Base-by-base conservation (phyloP, 1,140 invertebrate species). In the Andrena cerasifolii region DNA sequence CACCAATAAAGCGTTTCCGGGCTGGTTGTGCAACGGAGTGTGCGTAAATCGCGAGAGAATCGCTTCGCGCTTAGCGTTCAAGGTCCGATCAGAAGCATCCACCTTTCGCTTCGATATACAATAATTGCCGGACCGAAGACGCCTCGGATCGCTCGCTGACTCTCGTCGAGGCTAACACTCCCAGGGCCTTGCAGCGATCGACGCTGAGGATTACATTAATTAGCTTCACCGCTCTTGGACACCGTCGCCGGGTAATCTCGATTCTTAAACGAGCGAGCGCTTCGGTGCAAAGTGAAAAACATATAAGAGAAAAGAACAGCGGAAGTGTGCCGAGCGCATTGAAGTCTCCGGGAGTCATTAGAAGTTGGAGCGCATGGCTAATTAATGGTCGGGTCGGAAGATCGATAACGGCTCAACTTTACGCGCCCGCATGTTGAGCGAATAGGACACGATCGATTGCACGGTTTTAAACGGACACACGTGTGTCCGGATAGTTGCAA, bases 1-100 rank as follows among this genome's bases (percentile, higher is more conserved):
- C 83, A 61, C 33, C 79, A 76, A 79, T 84, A 58, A 82, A 75
- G 61, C 65, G 53, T 81, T 88, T 87, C 86, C 86, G 80, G 85
- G 62, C 72, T 56, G 31, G 36, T 88, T 88, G 73, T 78, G 66
- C 68, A 85, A 88, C 75, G 58, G 8, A 40, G 53, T 51, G 18
- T 75, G 18, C 61, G 68, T 66, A 53, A 56, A 71, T 80, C 62
- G 74, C 79, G 54, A 83, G 80, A 72, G 85, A 80, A 87, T 85
- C 73, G 56, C 61, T 71, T 63, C 28, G 28, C 45, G 28, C n/a
- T 36, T 61, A 72, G 81, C 61, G 74, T 78, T 83, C 80, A 66
- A 80, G 63, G 78, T 67, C 81, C 67, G 67, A 80, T 82, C 59
- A 74, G 80, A 86, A 67, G 28, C 59, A 68, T 85, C 84, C 58